These are phyloP conservation scores for Recurvirostra avosetta DNA, from an alignment of 2,113 vertebrate species.

Conservation along the genomic window DNA sequence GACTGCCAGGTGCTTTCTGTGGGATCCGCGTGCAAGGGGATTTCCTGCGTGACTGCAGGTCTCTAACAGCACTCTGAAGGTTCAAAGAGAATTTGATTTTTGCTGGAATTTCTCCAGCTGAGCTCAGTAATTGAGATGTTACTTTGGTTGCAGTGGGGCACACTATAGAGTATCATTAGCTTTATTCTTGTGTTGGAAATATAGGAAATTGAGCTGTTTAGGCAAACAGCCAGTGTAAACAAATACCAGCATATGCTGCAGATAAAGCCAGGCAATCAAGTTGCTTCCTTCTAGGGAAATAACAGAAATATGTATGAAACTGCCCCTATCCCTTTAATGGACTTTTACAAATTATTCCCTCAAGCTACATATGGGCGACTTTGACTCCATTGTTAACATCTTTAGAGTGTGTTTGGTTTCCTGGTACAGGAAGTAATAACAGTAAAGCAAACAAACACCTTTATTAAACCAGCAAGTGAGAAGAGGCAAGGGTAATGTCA, in stretches of 20 bases:
- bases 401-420: conserved; percentile 21
- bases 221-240: conserved; percentile 21
- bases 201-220: conserved; percentile 9
- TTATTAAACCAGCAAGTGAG: background rate
- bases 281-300: conserved; percentile 10
- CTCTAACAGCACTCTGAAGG: background rate
- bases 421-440: conserved; percentile 57
- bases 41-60: background rate
- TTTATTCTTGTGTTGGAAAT: background rate
- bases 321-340: background rate
- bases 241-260: background rate
- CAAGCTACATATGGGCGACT: background rate
- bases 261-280: background rate
- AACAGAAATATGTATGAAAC: background rate
- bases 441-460: conserved; percentile 9
- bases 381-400: conserved; percentile 18
- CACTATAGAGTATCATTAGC: background rate
- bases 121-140: background rate
- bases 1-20: background rate
- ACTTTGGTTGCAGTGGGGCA: background rate
- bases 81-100: background rate
- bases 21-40: background rate
- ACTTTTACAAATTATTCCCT: background rate
- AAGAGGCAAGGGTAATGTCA: background rate
- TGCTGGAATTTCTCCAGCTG: background rate